A percentile compares a stretch with the other conserved stretches of the same genome.
These are phyloP conservation scores for Petrocephalus schoutedeni DNA, from an alignment of 2,797 vertebrate species.

Conservation along the genomic window DNA sequence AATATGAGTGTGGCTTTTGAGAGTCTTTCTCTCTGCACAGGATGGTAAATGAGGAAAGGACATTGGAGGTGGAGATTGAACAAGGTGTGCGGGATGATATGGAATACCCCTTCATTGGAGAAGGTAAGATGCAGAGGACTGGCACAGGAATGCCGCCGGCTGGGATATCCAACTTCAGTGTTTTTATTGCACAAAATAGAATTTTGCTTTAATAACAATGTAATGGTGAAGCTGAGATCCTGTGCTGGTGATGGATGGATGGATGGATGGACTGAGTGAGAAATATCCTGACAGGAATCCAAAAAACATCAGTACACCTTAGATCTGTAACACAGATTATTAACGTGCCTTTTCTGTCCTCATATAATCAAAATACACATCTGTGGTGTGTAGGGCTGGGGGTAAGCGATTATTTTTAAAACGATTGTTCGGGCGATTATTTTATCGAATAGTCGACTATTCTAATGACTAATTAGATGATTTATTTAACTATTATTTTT, in stretches of 20 bases:
- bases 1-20: not conserved
- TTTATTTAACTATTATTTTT: no score
- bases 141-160: not conserved
- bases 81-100: constrained; percentile 93
- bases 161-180: not conserved
- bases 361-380: not conserved
- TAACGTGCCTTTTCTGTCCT: not conserved
- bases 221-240: not conserved
- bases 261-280: not conserved
- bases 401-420: no score
- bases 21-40: constrained; percentile 51
- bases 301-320: not conserved
- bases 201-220: not conserved
- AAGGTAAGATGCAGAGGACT: constrained; percentile 63
- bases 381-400: not conserved
- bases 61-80: constrained; percentile 94
- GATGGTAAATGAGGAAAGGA: constrained; percentile 91
- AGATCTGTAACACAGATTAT: not conserved
- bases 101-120: constrained; percentile 98
- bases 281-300: not conserved
- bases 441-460: no score
- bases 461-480: no score
- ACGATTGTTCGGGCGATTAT: no score
- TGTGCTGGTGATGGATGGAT: not conserved
- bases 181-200: not conserved